Evolutionary conservation across 2,113 vertebrate species (phyloP).

Genomic region (Mungos mungo): DNA sequence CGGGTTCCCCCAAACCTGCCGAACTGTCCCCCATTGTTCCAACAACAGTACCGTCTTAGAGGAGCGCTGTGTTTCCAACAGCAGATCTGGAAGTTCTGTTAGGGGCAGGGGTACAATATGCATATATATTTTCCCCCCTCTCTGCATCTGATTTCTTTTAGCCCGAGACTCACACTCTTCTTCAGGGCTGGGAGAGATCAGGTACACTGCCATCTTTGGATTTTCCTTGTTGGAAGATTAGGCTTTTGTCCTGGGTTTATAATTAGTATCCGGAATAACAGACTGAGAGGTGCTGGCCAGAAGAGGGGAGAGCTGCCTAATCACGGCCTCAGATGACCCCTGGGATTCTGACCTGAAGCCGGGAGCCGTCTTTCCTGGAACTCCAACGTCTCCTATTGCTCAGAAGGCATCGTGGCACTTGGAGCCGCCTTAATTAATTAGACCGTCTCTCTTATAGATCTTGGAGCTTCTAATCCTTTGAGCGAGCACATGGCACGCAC

Average conservation of each 20-base stretch:
- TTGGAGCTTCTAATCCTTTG: slow-evolving; percentile 45
- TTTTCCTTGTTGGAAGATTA: neutral
- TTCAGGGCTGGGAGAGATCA: neutral
- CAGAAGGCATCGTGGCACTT: slow-evolving; percentile 57
- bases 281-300: slow-evolving; percentile 4
- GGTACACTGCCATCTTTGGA: neutral
- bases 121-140: neutral
- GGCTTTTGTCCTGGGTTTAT: neutral
- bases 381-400: neutral
- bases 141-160: neutral
- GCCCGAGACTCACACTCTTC: neutral
- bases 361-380: slow-evolving; percentile 43
- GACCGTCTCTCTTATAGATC: neutral
- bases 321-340: slow-evolving; percentile 46
- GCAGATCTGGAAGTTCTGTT: neutral
- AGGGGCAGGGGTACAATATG: neutral
- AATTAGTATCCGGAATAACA: slow-evolving; percentile 29
- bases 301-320: neutral
- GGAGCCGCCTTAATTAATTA: slow-evolving; percentile 58
- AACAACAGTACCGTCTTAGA: neutral
- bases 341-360: neutral
- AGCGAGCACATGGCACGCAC: neutral
- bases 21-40: neutral
- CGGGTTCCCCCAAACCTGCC: neutral
- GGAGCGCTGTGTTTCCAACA: neutral